Conservation (phyloP, 2,888 invertebrate genomes). For the Ormyrus labotus region DNA sequence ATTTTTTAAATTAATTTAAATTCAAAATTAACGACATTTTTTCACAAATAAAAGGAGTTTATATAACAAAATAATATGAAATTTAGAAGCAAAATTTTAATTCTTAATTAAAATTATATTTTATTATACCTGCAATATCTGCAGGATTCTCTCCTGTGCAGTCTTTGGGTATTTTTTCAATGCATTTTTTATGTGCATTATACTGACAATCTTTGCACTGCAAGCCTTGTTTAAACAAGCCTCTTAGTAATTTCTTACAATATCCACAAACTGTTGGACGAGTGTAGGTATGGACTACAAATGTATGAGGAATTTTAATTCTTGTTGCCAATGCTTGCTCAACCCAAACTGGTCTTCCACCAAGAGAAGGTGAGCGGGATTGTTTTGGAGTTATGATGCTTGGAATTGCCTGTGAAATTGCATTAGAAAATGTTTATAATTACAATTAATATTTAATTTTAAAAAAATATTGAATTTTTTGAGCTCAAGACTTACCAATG, state of each 20-base stretch:
- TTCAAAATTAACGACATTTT: neutral
- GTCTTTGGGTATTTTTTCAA: conserved; percentile 92
- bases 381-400: conserved; percentile 77
- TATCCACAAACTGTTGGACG: conserved; percentile 96
- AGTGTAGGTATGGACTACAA: conserved; percentile 97
- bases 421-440: neutral
- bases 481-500: conserved; percentile 83
- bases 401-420: conserved; percentile 67
- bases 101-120: conserved; percentile 3
- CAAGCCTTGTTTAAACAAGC: conserved; percentile 96
- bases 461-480: neutral
- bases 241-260: conserved; percentile 96
- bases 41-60: neutral
- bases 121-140: conserved; percentile 75
- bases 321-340: conserved; percentile 82
- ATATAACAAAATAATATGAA: too few species aligned
- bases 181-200: conserved; percentile 96
- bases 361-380: conserved; percentile 84
- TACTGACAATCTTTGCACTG: conserved; percentile 98
- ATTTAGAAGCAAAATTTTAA: neutral
- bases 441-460: neutral
- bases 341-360: conserved; percentile 83
- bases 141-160: conserved; percentile 88
- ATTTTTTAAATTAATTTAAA: neutral
- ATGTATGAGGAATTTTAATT: conserved; percentile 94